A percentile compares a stretch with the other conserved stretches of the same genome.
Evolutionary conservation across 2,797 vertebrate species (phyloP).

Genomic region (Mormyrops attenuatus): DNA sequence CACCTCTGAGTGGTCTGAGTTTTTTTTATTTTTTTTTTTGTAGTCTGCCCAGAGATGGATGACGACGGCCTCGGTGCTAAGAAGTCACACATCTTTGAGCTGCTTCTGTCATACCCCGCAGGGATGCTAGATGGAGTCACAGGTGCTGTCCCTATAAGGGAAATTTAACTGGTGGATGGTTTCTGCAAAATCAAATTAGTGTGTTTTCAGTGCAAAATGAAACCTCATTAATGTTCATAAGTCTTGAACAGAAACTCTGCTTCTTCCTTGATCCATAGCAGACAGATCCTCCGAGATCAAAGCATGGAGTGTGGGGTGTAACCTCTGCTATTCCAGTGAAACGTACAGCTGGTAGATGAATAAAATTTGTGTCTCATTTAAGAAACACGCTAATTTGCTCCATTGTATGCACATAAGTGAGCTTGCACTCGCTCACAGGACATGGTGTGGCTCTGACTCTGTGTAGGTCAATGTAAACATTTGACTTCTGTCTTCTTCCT

Average conservation of each 20-base stretch:
- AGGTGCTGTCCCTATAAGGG: neutral
- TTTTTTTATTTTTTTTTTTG: neutral
- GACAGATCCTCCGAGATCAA: neutral
- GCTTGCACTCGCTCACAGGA: neutral
- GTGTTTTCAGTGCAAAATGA: neutral
- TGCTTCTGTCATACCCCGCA: neutral
- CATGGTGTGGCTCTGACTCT: neutral
- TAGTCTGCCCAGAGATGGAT: neutral
- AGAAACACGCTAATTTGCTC: neutral
- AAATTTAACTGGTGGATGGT: neutral
- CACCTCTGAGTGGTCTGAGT: neutral
- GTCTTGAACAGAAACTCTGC: neutral
- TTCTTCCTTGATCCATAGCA: neutral
- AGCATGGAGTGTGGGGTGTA: neutral
- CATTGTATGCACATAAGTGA: neutral
- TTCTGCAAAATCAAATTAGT: neutral
- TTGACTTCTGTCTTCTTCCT: neutral
- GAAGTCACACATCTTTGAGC: neutral
- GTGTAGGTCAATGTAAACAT: neutral
- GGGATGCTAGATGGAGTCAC: neutral
- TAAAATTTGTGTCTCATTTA: neutral
- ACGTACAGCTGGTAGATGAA: neutral
- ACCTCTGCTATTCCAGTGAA: neutral
- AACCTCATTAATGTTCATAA: conserved; percentile 5
- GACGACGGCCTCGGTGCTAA: neutral